A percentile compares a stretch with the other conserved stretches of the same genome.
Evolutionary conservation across 2,888 invertebrate species (phyloP).

Genomic region (Drosophila colorata): DNA sequence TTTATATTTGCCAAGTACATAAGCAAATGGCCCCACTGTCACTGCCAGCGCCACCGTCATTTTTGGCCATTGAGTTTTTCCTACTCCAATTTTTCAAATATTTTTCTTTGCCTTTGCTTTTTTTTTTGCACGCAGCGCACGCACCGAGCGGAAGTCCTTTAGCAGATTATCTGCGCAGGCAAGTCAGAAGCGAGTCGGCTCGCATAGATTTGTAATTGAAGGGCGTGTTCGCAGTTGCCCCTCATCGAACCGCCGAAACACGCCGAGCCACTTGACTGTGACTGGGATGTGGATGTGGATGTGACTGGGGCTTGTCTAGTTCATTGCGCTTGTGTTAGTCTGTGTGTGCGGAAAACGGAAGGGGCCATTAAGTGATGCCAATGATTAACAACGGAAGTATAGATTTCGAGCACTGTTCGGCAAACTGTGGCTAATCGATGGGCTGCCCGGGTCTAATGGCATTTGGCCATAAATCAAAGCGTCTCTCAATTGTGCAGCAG

Average conservation of each 20-base stretch:
- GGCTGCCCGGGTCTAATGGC: slow-evolving; percentile 67
- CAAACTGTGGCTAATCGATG: slow-evolving; percentile 75
- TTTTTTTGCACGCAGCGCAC: slow-evolving; percentile 73
- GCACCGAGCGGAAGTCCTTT: slow-evolving; percentile 84
- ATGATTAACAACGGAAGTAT: slow-evolving; percentile 85
- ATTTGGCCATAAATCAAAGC: slow-evolving; percentile 74
- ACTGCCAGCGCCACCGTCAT: neutral
- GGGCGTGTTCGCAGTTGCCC: slow-evolving; percentile 77
- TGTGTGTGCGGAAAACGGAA: slow-evolving; percentile 71
- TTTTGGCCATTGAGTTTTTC: slow-evolving; percentile 1
- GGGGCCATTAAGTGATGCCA: slow-evolving; percentile 85
- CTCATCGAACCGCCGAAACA: slow-evolving; percentile 21
- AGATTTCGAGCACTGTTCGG: slow-evolving; percentile 73
- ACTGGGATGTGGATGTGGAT: slow-evolving; percentile 2
- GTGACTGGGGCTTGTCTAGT: slow-evolving; percentile 41
- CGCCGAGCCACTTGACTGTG: slow-evolving; percentile 54
- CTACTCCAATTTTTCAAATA: slow-evolving; percentile 27
- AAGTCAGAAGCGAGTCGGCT: slow-evolving; percentile 32
- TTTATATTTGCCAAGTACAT: too few species aligned
- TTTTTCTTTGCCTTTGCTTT: slow-evolving; percentile 21
- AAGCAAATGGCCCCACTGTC: neutral
- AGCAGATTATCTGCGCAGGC: slow-evolving; percentile 81
- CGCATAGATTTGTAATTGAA: slow-evolving; percentile 84
- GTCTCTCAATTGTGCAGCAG: slow-evolving; percentile 53
- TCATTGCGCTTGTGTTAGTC: slow-evolving; percentile 55